Percentiles rank a stretch among this genome's conserved stretches.
Conservation (phyloP, 2,888 invertebrate species). For the Atherix ibis region DNA sequence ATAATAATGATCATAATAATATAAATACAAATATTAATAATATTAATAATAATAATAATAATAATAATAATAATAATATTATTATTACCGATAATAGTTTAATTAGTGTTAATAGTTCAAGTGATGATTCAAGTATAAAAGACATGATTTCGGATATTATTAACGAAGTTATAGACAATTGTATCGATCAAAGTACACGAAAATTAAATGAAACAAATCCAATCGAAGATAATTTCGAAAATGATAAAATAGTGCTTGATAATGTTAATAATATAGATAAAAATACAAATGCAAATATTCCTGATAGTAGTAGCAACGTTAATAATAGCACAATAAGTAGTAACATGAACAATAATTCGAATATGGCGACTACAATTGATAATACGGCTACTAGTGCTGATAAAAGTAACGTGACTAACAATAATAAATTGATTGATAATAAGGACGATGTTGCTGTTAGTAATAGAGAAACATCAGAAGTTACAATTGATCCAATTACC, state of each 20-base stretch:
- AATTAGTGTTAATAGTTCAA: slow-evolving; percentile 9
- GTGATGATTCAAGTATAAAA: slow-evolving; percentile 12
- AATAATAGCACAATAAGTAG: too few species aligned
- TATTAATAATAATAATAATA: too few species aligned
- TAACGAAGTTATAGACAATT: slow-evolving; percentile 25
- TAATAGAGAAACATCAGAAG: slow-evolving; percentile 10
- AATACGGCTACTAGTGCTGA: slow-evolving; percentile 4
- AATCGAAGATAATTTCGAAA: too few species aligned
- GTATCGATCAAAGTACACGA: slow-evolving; percentile 12
- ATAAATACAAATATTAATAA: slow-evolving; percentile 12
- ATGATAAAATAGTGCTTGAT: slow-evolving; percentile 10
- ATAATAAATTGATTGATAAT: slow-evolving; percentile 10
- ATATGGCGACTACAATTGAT: slow-evolving; percentile 6
- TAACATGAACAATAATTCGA: slow-evolving; percentile 1
- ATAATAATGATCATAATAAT: slow-evolving; percentile 7
- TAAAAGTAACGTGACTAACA: neutral
- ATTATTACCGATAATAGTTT: slow-evolving; percentile 12
- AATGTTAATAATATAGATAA: neutral
- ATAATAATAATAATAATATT: slow-evolving; percentile 15
- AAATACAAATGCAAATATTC: too few species aligned
- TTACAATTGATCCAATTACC: too few species aligned
- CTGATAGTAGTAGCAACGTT: too few species aligned
- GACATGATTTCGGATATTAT: slow-evolving; percentile 24
- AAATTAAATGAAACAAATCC: too few species aligned
- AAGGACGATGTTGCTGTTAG: slow-evolving; percentile 10